phyloP scores from a whole-genome alignment of 2,113 vertebrate genomes.

The Pterocles orientalis region DNA sequence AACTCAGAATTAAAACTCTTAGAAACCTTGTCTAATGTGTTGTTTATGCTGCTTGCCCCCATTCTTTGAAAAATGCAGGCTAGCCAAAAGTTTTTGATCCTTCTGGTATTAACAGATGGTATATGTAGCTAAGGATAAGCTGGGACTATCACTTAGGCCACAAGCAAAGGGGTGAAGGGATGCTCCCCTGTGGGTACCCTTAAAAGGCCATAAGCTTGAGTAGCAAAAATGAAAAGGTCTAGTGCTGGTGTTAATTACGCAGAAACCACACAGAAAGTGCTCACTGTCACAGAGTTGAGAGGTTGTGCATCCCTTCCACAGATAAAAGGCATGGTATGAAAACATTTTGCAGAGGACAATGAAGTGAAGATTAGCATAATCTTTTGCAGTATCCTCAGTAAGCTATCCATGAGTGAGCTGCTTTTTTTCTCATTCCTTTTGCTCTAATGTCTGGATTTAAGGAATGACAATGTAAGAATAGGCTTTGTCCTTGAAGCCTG shows the following conservation, averaged over 20 bases:
- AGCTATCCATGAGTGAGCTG: conserved; percentile 93
- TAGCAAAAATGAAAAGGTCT: conserved; percentile 97
- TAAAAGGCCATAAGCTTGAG: conserved; percentile 99
- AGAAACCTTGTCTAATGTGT: conserved; percentile 51
- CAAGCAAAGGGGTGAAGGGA: conserved; percentile 88
- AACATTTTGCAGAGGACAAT: conserved; percentile 99
- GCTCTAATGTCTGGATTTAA: conserved; percentile 89
- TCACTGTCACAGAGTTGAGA: conserved; percentile 97
- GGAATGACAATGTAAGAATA: conserved; percentile 88
- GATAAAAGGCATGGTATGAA: conserved; percentile 99
- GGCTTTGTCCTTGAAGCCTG: conserved; percentile 89
- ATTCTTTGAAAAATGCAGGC: conserved; percentile 77
- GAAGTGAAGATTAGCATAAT: conserved; percentile 98
- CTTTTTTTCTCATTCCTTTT: conserved; percentile 83
- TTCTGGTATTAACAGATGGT: conserved; percentile 95
- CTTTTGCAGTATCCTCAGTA: conserved; percentile 98
- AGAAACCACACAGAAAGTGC: conserved; percentile 99
- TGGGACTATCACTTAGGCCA: conserved; percentile 85
- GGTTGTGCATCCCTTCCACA: conserved; percentile 98
- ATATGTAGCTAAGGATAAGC: conserved; percentile 85
- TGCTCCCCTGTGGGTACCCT: conserved; percentile 94
- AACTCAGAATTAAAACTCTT: conserved; percentile 52
- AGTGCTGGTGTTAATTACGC: conserved; percentile 99
- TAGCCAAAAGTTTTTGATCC: conserved; percentile 89
- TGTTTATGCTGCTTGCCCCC: conserved; percentile 67